Conservation (phyloP, 2,888 invertebrate genomes). For the Drosophila nr. perissopoda region DNA sequence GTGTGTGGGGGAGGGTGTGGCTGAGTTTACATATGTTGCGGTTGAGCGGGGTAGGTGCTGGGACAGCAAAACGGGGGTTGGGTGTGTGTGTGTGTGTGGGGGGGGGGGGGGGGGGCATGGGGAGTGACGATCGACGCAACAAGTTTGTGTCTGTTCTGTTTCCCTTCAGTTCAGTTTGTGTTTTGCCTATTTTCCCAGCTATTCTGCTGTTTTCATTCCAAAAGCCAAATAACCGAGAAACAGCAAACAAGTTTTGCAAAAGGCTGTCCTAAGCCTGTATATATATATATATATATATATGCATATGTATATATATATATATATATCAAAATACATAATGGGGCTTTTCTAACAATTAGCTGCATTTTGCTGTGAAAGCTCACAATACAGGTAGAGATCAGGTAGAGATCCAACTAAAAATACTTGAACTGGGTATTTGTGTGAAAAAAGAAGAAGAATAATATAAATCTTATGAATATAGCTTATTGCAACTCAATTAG, state of each 20-base stretch:
- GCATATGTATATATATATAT: neutral
- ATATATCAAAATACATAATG: neutral
- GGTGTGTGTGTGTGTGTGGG: neutral
- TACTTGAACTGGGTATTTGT: no score
- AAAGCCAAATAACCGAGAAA: neutral
- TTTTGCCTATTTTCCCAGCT: neutral
- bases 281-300: neutral
- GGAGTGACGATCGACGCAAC: constrained; percentile 49
- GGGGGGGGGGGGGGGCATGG: neutral
- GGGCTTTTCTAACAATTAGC: neutral
- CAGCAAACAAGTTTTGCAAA: neutral
- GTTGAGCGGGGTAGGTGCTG: constrained; percentile 18
- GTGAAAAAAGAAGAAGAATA: neutral
- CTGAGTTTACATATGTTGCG: constrained; percentile 32
- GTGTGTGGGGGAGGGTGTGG: constrained; percentile 41
- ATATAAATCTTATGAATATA: neutral
- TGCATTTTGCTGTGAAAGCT: neutral
- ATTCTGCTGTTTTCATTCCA: neutral
- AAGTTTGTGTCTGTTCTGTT: neutral
- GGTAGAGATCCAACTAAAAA: no score
- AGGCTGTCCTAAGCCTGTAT: neutral
- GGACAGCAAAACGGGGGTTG: neutral
- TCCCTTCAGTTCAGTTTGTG: neutral
- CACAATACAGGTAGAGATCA: neutral
- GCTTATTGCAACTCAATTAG: neutral